Evolutionary conservation across 2,113 vertebrate species (phyloP).

Genomic region (Myrmophylax atrothorax): DNA sequence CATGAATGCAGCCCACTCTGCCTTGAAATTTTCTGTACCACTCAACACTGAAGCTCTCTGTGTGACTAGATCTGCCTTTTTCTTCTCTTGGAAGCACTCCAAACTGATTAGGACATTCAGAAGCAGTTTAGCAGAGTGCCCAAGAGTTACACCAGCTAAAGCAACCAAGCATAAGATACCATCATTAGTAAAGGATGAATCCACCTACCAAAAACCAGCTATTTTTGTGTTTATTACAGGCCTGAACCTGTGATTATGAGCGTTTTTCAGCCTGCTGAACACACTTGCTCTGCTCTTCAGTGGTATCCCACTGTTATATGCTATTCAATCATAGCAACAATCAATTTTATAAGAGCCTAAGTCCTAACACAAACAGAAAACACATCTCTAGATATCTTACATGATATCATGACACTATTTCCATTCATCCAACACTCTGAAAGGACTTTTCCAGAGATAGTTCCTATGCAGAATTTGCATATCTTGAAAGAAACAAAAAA

Average conservation of each 20-base stretch:
- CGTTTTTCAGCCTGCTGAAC: not conserved
- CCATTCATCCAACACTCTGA: not conserved
- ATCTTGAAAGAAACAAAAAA: not conserved
- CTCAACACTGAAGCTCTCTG: not conserved
- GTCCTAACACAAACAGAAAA: not conserved
- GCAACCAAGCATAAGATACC: not conserved
- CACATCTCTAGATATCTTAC: not conserved
- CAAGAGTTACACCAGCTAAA: not conserved
- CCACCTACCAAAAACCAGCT: not conserved
- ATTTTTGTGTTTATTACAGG: not conserved
- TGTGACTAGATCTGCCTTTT: not conserved
- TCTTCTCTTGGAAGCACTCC: not conserved
- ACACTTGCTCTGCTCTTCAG: not conserved
- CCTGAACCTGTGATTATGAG: not conserved
- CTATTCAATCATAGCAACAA: not conserved
- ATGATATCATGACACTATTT: not conserved
- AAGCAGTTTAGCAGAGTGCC: not conserved
- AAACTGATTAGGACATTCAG: not conserved
- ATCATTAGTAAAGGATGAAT: not conserved
- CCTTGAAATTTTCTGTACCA: not conserved
- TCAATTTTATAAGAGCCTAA: not conserved
- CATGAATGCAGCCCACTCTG: not conserved
- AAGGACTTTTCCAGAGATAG: not conserved
- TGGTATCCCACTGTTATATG: not conserved
- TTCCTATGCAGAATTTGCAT: accelerated